Evolutionary conservation across 2,888 invertebrate species (phyloP), one percentile per base, ranked within the genome.

Genomic region (Apantesis nais): DNA sequence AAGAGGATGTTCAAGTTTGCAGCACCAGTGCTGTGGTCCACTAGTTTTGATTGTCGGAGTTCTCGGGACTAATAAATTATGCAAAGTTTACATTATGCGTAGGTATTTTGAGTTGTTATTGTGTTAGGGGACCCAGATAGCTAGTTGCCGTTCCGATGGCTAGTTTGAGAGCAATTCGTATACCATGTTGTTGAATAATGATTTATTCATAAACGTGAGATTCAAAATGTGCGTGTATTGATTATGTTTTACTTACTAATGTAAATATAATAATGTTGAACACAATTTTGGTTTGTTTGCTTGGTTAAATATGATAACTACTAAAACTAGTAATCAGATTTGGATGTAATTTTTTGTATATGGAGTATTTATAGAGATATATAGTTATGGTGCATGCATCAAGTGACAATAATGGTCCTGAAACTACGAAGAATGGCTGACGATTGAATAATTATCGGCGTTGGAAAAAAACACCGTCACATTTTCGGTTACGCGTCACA

Each of bases 61-160:
- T 34, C 58, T 25, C 1, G 29, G 37, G 62, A 68, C 60, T 63
- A 52, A 73, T 78, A 78, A 71, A 73, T 73, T 78, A 73, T 74
- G n/a, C 60, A 68, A 75, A 67, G 55, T 73, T 72, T 73, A 71
- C 39, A 65, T 5, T 69, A 66, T 31, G 52, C 66, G 34, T 25
- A 62, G 37, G 61, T 22, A n/a, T 55, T 39, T 25, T 66, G 34
- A 52, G 52, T 31, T n/a, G 64, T 63, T 31, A 31, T 44, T 44
- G 11, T 8, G 9, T 29, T 25, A 41, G 19, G 29, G 58, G 14
- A 29, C 8, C 29, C 29, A 16, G 16, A 29, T 16, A 58, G 29
- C 29, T 58, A 29, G 29, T 58, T 29, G 29, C 7, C 29, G 14
- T 29, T 58, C 29, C 58, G 8, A 29, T 58, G 29, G 25, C 55